Conservation (phyloP, 2,797 vertebrate genomes). For the Anguilla pacifica region DNA sequence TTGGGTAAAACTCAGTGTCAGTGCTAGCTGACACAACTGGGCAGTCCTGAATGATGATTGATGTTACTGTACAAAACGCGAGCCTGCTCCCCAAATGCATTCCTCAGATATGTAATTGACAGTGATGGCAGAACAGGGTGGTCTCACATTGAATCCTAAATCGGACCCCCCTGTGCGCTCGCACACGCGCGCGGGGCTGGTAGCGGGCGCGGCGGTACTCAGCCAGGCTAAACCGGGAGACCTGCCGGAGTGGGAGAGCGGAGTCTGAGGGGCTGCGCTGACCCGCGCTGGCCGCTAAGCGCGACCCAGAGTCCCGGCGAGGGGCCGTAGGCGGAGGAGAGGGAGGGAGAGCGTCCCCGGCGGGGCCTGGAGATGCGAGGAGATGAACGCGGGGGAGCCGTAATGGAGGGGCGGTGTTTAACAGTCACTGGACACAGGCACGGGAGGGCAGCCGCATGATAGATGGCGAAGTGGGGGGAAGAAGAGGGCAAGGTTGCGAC, state of each 20-base stretch:
- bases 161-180: not conserved
- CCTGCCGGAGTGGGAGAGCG: not conserved
- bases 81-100: not conserved
- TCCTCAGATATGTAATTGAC: not conserved
- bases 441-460: not conserved
- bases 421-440: not conserved
- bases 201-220: not conserved
- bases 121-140: not conserved
- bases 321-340: not conserved
- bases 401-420: slow-evolving; percentile 7
- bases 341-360: not conserved
- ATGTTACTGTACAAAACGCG: not conserved
- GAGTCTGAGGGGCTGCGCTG: not conserved
- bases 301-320: not conserved
- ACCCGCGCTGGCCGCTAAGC: not conserved
- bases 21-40: not conserved
- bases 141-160: not conserved
- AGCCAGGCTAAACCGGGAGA: not conserved
- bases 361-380: not conserved
- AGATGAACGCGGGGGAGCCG: slow-evolving; percentile 9
- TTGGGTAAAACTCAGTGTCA: not conserved
- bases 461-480: slow-evolving; percentile 13
- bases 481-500: slow-evolving; percentile 18
- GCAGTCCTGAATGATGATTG: not conserved
- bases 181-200: not conserved